phyloP scores from a whole-genome alignment of 2,888 invertebrate genomes.

The Parochlus steinenii region DNA sequence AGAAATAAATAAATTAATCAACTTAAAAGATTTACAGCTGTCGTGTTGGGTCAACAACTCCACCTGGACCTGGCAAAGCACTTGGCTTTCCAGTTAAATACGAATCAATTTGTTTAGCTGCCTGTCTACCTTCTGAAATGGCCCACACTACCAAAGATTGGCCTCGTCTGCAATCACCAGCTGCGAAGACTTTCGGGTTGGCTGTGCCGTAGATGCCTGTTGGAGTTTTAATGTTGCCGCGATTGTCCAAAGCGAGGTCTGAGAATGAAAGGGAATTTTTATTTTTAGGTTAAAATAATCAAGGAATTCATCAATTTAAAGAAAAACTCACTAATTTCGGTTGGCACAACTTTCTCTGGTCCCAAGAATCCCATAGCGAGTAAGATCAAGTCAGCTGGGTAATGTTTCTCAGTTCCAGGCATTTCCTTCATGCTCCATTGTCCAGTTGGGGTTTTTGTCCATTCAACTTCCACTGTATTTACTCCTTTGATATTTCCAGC shows the following conservation, averaged over 20 bases:
- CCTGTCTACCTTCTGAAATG: constrained; percentile 94
- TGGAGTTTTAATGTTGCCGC: constrained; percentile 81
- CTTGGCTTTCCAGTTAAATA: constrained; percentile 58
- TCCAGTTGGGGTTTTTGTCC: constrained; percentile 82
- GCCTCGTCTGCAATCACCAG: constrained; percentile 97
- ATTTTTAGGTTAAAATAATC: not conserved
- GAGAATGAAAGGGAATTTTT: constrained; percentile 13
- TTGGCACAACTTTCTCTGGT: constrained; percentile 77
- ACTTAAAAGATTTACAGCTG: not conserved
- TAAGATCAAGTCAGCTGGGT: constrained; percentile 77
- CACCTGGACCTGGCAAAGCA: constrained; percentile 81
- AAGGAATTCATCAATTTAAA: not conserved
- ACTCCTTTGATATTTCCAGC: constrained; percentile 82
- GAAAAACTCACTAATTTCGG: constrained; percentile 39
- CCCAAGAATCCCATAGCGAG: constrained; percentile 98
- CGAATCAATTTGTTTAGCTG: constrained; percentile 83
- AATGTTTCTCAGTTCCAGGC: constrained; percentile 59
- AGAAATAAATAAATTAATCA: too few species aligned
- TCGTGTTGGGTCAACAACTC: constrained; percentile 40
- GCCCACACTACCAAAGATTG: constrained; percentile 99
- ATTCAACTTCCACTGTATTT: constrained; percentile 76
- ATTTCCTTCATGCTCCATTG: constrained; percentile 89
- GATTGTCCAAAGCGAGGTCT: constrained; percentile 68
- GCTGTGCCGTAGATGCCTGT: constrained; percentile 62
- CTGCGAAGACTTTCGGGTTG: constrained; percentile 77